Evolutionary conservation across 2,888 invertebrate species (phyloP).

Genomic region (Dryadula phaetusa): DNA sequence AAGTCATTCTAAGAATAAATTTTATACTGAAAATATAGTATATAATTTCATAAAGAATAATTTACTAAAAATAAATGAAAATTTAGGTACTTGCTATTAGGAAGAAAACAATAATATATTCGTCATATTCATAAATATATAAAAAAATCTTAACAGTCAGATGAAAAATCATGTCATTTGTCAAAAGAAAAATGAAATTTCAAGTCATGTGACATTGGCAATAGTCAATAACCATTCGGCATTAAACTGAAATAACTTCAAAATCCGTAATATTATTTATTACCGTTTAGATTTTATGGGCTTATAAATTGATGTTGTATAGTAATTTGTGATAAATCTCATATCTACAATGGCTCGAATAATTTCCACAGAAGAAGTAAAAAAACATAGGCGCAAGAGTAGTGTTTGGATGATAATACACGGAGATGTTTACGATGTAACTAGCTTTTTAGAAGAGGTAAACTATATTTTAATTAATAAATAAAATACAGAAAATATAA

Average conservation of each 20-base stretch:
- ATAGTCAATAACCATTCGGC: background rate
- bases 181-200: background rate
- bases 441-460: constrained; percentile 90
- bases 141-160: too few relatives aligned
- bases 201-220: constrained; percentile 15
- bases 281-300: background rate
- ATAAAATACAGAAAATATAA: background rate
- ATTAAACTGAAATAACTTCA: background rate
- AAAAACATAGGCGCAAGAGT: constrained; percentile 80
- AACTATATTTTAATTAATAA: constrained; percentile 42
- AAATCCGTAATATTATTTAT: background rate
- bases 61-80: too few relatives aligned
- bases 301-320: background rate
- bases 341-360: constrained; percentile 60
- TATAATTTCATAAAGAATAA: too few relatives aligned
- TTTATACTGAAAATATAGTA: too few relatives aligned
- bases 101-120: background rate
- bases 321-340: background rate
- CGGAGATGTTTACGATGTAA: constrained; percentile 92
- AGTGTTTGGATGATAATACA: constrained; percentile 90
- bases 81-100: too few relatives aligned
- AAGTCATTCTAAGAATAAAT: too few relatives aligned
- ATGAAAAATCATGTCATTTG: background rate
- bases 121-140: too few relatives aligned
- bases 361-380: constrained; percentile 86